Conservation (phyloP, 2,113 vertebrate species). For the Osmerus eperlanus region DNA sequence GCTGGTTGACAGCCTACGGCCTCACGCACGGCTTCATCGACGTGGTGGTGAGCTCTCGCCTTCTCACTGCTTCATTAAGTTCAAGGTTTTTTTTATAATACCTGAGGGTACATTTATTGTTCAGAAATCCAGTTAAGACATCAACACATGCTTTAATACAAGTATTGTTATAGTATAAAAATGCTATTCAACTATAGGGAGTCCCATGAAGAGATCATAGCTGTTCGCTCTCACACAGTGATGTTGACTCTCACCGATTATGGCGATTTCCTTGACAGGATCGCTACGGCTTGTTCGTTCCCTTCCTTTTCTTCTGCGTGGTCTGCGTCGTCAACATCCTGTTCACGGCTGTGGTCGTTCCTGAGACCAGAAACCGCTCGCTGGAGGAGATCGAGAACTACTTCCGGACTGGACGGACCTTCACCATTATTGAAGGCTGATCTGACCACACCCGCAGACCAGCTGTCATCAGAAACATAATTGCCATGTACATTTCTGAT, state of each 20-base stretch:
- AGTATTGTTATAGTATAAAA: too few species aligned
- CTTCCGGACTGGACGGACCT: conserved; percentile 76
- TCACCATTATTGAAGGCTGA: conserved; percentile 56
- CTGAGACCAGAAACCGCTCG: conserved; percentile 86
- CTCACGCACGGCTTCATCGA: conserved; percentile 82
- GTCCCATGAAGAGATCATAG: too few species aligned
- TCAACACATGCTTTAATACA: too few species aligned
- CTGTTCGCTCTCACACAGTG: too few species aligned
- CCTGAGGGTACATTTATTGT: too few species aligned
- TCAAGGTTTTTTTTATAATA: too few species aligned
- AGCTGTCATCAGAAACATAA: too few species aligned
- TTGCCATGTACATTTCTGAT: too few species aligned
- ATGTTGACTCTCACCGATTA: too few species aligned
- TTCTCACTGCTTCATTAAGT: not conserved
- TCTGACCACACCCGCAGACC: not conserved
- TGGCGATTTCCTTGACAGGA: conserved; percentile 50
- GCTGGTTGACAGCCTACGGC: conserved; percentile 90
- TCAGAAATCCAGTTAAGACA: too few species aligned
- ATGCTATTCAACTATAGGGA: too few species aligned
- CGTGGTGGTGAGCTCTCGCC: conserved; percentile 67
- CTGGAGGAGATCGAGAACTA: conserved; percentile 94
- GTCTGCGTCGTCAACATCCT: conserved; percentile 79
- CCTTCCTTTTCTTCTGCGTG: conserved; percentile 83
- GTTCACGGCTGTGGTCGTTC: conserved; percentile 84
- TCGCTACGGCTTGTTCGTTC: conserved; percentile 75